Base-by-base conservation (phyloP, 2,113 vertebrate genomes). In the Scomber scombrus region DNA sequence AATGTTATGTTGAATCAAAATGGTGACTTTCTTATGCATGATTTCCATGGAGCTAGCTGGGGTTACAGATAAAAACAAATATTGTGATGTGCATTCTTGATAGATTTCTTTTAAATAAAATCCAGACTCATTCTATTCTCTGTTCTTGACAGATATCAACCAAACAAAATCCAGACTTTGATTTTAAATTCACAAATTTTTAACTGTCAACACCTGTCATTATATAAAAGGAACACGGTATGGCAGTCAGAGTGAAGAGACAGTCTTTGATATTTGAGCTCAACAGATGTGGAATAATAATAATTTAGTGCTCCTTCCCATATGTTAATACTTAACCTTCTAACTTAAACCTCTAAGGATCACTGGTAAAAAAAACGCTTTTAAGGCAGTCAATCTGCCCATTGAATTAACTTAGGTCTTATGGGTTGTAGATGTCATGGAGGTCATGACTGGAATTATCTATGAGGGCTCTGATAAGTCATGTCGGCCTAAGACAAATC, bases 391-490 rank as follows among this genome's bases (percentile, higher is more conserved):
- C 40, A 55, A 23, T 13, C 52, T 71, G 65, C 11, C 62, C 46
- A 61, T 84, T 75, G 63, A 34, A 52, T 67, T 51, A 16, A 49
- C 31, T 73, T 16, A 58, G 46, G 66, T 55, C 43, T 70, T 14
- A 55, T 40, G 55, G n/a, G 21, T 47, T 50, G 63, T 21, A n/a
- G 31, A 82, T 75, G 23, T 70, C 19, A 23, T n/a, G 18, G 46
- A 80, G 80, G 80, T 83, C 64, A 52, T 47, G 86, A 80, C 69
- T 80, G 76, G 43, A 70, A 58, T 76, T 18, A 75, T 81, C 43
- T 63, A 15, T 11, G 29, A 69, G 34, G 74, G 49, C 16, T 72
- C 52, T 14, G 26, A 84, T 62, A 75, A 58, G 64, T 84, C 82
- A 58, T 50, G 34, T 5, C 49, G 16, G 69, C 52, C 29, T 21